phyloP scores from a whole-genome alignment of 2,113 vertebrate genomes.

The Pionites leucogaster region DNA sequence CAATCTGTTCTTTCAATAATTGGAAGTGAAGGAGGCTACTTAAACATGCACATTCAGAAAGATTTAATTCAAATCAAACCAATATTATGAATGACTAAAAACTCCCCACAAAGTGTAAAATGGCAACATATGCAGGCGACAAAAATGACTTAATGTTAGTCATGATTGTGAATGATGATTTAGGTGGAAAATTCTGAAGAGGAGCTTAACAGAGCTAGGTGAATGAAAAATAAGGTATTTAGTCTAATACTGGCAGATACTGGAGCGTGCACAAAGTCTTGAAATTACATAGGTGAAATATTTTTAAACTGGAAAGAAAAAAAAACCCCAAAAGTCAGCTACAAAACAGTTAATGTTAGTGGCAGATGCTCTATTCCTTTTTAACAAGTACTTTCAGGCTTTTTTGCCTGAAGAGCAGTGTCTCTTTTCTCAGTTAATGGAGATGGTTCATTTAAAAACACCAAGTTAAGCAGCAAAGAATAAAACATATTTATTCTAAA shows the following conservation, averaged over 20 bases:
- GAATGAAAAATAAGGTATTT: conserved; percentile 6
- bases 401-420: neutral
- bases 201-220: neutral
- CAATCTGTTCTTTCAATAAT: neutral
- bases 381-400: conserved; percentile 28
- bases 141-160: conserved; percentile 31
- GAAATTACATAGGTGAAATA: neutral
- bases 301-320: neutral
- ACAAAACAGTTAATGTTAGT: neutral
- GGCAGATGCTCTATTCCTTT: conserved; percentile 26
- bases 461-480: conserved; percentile 16
- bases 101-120: neutral
- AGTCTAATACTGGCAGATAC: neutral
- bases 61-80: neutral
- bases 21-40: neutral
- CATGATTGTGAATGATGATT: conserved; percentile 38
- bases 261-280: neutral
- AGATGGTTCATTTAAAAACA: neutral
- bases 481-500: conserved; percentile 49
- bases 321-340: neutral
- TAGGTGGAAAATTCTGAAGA: neutral
- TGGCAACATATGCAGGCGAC: conserved; percentile 1
- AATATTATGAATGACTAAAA: conserved; percentile 46
- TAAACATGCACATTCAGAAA: neutral
- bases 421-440: neutral